Conservation (phyloP, 2,113 vertebrate genomes). For the Siphamia tubifer region DNA sequence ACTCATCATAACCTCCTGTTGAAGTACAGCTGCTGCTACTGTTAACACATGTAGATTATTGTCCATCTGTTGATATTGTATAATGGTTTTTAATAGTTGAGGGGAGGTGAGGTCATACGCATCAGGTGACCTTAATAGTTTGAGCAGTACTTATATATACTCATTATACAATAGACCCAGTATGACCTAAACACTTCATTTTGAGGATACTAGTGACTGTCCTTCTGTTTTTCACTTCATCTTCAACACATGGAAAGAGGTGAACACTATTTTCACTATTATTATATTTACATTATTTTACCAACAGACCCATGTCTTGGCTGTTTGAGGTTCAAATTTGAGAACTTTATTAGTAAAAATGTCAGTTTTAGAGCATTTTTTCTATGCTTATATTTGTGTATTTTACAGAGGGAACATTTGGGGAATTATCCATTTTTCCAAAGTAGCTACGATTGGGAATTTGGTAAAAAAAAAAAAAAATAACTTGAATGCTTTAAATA, state of each 20-base stretch:
- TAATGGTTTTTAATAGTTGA: constrained; percentile 27
- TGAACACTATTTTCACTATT: background rate
- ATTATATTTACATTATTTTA: too few species aligned
- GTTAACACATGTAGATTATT: background rate
- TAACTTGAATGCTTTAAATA: too few species aligned
- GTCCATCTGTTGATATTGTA: background rate
- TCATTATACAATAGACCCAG: constrained; percentile 19
- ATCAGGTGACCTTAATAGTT: constrained; percentile 16
- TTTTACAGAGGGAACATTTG: too few species aligned
- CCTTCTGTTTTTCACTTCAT: background rate
- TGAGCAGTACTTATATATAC: background rate
- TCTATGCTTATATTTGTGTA: too few species aligned
- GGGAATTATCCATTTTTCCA: too few species aligned
- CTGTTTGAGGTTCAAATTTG: too few species aligned
- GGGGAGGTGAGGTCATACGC: constrained; percentile 25
- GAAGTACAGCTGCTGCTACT: background rate
- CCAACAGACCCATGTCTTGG: too few species aligned
- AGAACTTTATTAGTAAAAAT: too few species aligned
- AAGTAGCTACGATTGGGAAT: too few species aligned
- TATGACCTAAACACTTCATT: constrained; percentile 27
- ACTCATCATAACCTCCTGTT: too few species aligned
- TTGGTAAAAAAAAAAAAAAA: too few species aligned
- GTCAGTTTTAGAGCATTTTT: too few species aligned
- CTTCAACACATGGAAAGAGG: background rate
- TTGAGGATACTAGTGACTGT: background rate